A percentile compares a stretch with the other conserved stretches of the same genome.
phyloP scores from a whole-genome alignment of 2,797 vertebrate species.

The Poecilia picta region DNA sequence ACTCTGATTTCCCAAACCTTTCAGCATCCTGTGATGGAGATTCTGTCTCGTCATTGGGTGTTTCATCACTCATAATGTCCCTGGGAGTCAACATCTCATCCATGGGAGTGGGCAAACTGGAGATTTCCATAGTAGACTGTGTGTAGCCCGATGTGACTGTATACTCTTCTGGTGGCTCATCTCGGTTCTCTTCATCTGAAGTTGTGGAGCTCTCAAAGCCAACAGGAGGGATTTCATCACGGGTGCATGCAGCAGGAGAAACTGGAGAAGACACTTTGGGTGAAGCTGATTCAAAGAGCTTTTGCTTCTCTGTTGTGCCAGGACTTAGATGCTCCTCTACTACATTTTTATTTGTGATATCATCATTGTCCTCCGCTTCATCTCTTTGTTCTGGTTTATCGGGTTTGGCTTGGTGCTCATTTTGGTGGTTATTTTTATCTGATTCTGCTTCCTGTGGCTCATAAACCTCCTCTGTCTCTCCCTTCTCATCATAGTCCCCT shows the following conservation, averaged over 20 bases:
- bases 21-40: slow-evolving; percentile 89
- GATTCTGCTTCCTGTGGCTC: slow-evolving; percentile 74
- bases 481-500: slow-evolving; percentile 94
- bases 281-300: slow-evolving; percentile 71
- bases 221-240: slow-evolving; percentile 87
- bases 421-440: slow-evolving; percentile 49
- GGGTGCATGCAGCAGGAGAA: slow-evolving; percentile 87
- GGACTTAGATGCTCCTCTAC: slow-evolving; percentile 50
- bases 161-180: slow-evolving; percentile 89
- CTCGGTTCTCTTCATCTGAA: slow-evolving; percentile 92
- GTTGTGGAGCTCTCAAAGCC: slow-evolving; percentile 88
- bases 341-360: slow-evolving; percentile 77
- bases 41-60: slow-evolving; percentile 88
- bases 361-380: slow-evolving; percentile 67
- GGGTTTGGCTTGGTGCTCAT: slow-evolving; percentile 39
- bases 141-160: slow-evolving; percentile 89
- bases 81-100: slow-evolving; percentile 94
- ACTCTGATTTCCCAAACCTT: slow-evolving; percentile 79
- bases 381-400: slow-evolving; percentile 29
- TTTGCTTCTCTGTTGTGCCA: slow-evolving; percentile 65
- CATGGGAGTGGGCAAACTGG: slow-evolving; percentile 92
- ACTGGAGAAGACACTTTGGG: slow-evolving; percentile 82
- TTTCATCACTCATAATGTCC: slow-evolving; percentile 92
- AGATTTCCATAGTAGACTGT: slow-evolving; percentile 93
- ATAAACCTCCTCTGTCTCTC: slow-evolving; percentile 90